Evolutionary conservation across 2,113 vertebrate genomes (phyloP).

Genomic region (Hippotragus niger): DNA sequence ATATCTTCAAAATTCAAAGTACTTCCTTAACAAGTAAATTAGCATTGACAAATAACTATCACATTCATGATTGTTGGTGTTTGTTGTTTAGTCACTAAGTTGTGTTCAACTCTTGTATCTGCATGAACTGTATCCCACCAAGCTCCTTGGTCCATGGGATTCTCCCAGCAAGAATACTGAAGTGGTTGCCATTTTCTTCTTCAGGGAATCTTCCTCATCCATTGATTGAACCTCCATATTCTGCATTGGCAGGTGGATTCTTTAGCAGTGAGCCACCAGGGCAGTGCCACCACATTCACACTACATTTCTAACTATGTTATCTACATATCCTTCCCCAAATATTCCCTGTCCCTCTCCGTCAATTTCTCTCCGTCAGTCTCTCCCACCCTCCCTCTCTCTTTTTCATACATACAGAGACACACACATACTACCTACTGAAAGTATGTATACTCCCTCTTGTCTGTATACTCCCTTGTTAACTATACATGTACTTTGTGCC

Average conservation of each 20-base stretch:
- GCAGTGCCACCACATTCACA: neutral
- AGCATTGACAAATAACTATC: neutral
- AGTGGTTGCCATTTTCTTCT: neutral
- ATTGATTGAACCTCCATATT: neutral
- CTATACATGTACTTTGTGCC: neutral
- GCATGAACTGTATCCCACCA: neutral
- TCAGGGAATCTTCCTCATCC: neutral
- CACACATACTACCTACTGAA: neutral
- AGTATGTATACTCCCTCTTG: neutral
- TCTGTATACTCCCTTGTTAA: neutral
- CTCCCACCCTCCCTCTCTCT: neutral
- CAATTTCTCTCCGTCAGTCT: neutral
- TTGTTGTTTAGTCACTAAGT: neutral
- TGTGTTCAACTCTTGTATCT: neutral
- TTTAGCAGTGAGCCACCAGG: neutral
- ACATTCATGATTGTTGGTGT: neutral
- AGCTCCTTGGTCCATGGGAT: neutral
- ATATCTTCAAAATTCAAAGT: neutral
- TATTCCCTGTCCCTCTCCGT: neutral
- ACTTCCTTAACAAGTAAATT: neutral
- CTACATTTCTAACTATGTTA: neutral
- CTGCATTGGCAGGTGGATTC: neutral
- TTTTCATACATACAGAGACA: neutral
- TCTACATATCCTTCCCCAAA: neutral
- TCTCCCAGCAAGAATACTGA: neutral